Base-by-base conservation (phyloP, 1,140 invertebrate genomes). In the Ruditapes philippinarum region DNA sequence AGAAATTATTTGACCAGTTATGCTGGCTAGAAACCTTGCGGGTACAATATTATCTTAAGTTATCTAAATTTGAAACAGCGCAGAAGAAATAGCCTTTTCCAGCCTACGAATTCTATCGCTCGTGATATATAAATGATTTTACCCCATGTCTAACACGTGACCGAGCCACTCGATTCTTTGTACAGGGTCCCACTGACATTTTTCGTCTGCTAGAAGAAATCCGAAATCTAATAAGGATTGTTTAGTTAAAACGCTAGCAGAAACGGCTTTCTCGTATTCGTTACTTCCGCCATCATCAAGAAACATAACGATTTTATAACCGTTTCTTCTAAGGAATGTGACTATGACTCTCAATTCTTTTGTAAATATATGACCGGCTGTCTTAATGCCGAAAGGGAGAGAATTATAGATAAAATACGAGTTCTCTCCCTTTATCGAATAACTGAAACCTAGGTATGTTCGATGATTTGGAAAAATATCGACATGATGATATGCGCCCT, bases 301-400 rank as follows among this genome's bases (percentile, higher is more conserved):
- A 73, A 62, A 91, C 83, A 91, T 91, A 28, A 91, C 70, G 25
- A 89, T n/a, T 70, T 25, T 86, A 25, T 81, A 60, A 1, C 87
- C 82, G 19, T 31, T 11, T 19, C 76, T 33, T 45, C 83, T 51
- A 1, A 74, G 54, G 36, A 86, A 54, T 45, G 76, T 86, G 25
- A 91, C 87, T 22, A 89, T 68, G 42, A 79, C 86, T 62, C 65
- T 81, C 5, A 84, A 51, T 19, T 74, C 54, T 25, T 91, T 91
- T 28, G 87, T 74, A 62, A 91, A 89, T 45, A 89, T 89, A 62
- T 82, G 84, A 1, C 90, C 83, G 0, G 86, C 82, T 0, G 76
- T 86, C 2, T 81, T 36, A 0, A 91, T 68, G 38, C 90, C 82
- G 38, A 89, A 91, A 17, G 90, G 65, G 17, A 91, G 82, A 0